Percentiles rank a stretch among this genome's conserved stretches.
Evolutionary conservation across 2,113 vertebrate genomes (phyloP).

Genomic region (Pheucticus melanocephalus): DNA sequence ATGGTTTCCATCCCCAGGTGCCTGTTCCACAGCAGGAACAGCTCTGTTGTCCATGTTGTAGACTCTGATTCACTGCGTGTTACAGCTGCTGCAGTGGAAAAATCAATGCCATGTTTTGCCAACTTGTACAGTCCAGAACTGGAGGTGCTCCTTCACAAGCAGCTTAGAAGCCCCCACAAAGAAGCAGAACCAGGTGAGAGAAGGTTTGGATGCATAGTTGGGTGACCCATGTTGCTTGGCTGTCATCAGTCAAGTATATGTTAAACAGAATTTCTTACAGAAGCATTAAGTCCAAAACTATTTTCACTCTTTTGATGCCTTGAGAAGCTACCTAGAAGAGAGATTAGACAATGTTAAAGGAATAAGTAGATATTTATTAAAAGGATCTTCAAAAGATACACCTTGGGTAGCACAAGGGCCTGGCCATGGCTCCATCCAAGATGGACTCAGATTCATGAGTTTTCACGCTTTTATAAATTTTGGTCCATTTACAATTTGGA

Average conservation of each 20-base stretch:
- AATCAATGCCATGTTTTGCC: neutral
- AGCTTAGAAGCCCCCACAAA: neutral
- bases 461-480: neutral
- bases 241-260: neutral
- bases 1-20: neutral
- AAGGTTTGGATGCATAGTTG: neutral
- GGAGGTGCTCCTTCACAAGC: neutral
- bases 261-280: neutral
- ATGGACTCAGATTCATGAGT: neutral
- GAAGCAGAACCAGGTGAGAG: neutral
- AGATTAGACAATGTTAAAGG: neutral
- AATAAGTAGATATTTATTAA: neutral
- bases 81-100: neutral
- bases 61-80: neutral
- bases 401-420: neutral
- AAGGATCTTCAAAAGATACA: neutral
- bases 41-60: neutral
- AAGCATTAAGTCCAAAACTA: neutral
- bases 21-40: neutral
- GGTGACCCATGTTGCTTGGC: too few species aligned
- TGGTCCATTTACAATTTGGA: neutral
- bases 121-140: neutral
- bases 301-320: neutral
- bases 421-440: neutral
- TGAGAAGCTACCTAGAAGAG: neutral